These are phyloP conservation scores for Pseudococcus longispinus DNA, from an alignment of 2,888 invertebrate genomes.

Conservation along the genomic window DNA sequence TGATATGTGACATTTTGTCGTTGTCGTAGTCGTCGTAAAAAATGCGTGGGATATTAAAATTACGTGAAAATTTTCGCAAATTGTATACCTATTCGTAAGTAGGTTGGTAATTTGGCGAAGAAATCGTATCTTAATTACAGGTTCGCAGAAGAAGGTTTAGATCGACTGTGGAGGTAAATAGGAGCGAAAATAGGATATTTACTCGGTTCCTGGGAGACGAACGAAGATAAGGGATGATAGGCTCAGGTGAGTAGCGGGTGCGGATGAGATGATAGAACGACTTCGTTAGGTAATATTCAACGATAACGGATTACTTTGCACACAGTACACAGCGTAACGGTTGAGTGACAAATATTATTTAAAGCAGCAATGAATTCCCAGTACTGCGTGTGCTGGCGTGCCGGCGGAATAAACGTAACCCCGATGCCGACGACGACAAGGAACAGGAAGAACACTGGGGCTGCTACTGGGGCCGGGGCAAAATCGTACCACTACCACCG, in stretches of 20 bases:
- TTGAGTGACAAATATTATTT: conserved; percentile 45
- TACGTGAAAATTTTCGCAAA: conserved; percentile 2
- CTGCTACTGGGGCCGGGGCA: neutral
- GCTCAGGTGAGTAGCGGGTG: neutral
- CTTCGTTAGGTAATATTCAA: conserved; percentile 43
- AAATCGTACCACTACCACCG: neutral
- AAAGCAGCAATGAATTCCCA: conserved; percentile 20
- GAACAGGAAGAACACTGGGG: neutral
- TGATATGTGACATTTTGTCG: neutral
- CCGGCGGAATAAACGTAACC: conserved; percentile 9
- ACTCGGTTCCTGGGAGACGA: neutral
- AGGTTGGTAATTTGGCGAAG: neutral
- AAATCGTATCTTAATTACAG: neutral
- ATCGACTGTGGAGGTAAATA: neutral
- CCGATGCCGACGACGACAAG: neutral
- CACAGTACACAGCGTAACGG: conserved; percentile 15
- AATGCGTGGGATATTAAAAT: neutral
- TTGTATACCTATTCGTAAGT: neutral
- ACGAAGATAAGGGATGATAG: neutral
- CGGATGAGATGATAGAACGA: neutral
- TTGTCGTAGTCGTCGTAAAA: neutral
- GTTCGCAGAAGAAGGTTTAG: neutral
- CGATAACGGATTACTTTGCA: conserved; percentile 42
- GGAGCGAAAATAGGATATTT: conserved; percentile 1
- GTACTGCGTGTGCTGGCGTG: neutral